Base-by-base conservation (phyloP, 2,888 invertebrate species). In the Blera fallax region DNA sequence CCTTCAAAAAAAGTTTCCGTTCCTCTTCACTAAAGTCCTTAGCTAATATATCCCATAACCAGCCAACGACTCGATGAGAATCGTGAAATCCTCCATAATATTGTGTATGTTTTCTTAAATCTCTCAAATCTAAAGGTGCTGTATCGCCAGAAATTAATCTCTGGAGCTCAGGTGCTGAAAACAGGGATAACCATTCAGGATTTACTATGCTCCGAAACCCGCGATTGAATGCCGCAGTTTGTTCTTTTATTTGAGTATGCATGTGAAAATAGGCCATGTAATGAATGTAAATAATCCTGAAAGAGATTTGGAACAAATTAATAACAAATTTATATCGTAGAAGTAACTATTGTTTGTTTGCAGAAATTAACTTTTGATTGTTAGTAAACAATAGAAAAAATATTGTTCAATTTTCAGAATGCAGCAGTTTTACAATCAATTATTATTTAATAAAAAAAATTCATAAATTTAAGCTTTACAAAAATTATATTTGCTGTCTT, bases 11-110 rank as follows among this genome's bases (percentile, higher is more conserved):
- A 91, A 98, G 95, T 89, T 96, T 96, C 80, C 97, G 95, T 92
- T 99, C 99, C 67, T 96, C 94, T 90, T 98, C 96, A 8, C 94
- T 95, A 92, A 99, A 99, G 92, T 99, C 99, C 89, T 97, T 95
- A 89, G 97, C 97, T 87, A 99, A 93, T 89, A 99, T 97, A 92
- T 99, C 98, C 99, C 99, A 99, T 64, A 99, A 94, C 99, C 99
- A 99, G 91, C 97, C 96, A 62, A 99, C 97, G 64, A 99, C 98
- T 88, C 98, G 94, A 93, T 99, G 99, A 81, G 97, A 98, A 94
- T 97, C 98, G 92, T 99, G 99, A 93, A 99, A 99, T 4, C 99
- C 99, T 78, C 99, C 99, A 93, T 99, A 99, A 93, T 99, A 99
- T 92, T 99, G 98, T 8, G 99, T 99, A 93, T 99, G 97, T 69